Conservation (phyloP, 2,888 invertebrate genomes). For the Pachydiplax longipennis region DNA sequence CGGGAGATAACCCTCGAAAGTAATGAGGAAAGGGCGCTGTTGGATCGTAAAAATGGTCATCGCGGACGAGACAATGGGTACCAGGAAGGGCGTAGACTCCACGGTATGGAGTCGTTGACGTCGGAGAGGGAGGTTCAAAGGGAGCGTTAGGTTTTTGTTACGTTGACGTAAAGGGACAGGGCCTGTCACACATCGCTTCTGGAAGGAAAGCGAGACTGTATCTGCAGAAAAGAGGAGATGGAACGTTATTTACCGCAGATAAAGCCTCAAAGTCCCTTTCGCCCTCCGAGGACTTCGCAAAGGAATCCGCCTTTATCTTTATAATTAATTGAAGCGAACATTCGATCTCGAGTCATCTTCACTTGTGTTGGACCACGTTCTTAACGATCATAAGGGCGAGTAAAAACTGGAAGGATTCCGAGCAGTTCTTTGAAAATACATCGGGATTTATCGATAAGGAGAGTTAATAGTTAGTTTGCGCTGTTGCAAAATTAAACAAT, state of each 20-base stretch:
- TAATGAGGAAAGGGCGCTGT: not conserved
- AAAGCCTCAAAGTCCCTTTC: not conserved
- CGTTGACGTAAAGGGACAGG: not conserved
- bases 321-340: no score
- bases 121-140: not conserved
- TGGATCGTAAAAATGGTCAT: not conserved
- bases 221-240: not conserved
- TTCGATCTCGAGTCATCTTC: no score
- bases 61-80: not conserved
- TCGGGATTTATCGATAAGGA: no score
- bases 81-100: not conserved
- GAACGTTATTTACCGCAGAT: not conserved
- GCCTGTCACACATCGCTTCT: not conserved
- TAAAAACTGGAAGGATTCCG: no score
- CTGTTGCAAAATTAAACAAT: no score
- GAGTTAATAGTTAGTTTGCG: no score
- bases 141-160: not conserved
- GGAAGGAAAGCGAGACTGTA: not conserved
- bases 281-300: no score
- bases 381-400: no score
- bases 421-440: no score
- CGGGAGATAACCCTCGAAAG: not conserved
- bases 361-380: no score
- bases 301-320: no score
- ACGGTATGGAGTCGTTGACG: not conserved